phyloP scores from a whole-genome alignment of 2,113 vertebrate species.

The Strix aluco region DNA sequence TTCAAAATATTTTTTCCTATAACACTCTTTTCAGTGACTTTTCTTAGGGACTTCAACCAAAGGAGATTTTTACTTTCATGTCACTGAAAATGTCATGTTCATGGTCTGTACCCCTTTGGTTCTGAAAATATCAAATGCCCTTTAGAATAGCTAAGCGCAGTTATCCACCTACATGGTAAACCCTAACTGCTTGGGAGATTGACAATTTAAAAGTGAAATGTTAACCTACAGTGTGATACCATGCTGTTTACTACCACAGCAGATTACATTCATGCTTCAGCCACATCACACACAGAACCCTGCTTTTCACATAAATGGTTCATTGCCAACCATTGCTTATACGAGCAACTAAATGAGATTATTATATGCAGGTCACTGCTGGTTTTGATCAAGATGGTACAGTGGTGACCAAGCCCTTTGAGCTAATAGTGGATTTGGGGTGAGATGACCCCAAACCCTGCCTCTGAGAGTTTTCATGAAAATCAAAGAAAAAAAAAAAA shows the following conservation, averaged over 20 bases:
- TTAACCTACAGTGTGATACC: fast-evolving
- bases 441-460: not conserved
- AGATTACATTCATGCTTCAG: not conserved
- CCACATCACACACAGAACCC: not conserved
- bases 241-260: not conserved
- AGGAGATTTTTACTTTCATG: not conserved
- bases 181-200: not conserved
- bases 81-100: not conserved
- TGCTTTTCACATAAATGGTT: not conserved
- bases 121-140: not conserved
- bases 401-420: not conserved
- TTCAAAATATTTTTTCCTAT: not conserved
- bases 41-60: not conserved
- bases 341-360: not conserved
- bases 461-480: not conserved
- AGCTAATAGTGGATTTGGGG: not conserved
- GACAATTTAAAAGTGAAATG: not conserved
- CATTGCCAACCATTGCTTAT: not conserved
- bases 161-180: not conserved
- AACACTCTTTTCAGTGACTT: not conserved
- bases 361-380: not conserved
- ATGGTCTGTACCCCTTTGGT: not conserved
- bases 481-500: not conserved
- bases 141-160: not conserved
- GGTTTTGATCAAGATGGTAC: not conserved